These are phyloP conservation scores for Xiphias gladius DNA, from an alignment of 2,113 vertebrate genomes.

Conservation along the genomic window DNA sequence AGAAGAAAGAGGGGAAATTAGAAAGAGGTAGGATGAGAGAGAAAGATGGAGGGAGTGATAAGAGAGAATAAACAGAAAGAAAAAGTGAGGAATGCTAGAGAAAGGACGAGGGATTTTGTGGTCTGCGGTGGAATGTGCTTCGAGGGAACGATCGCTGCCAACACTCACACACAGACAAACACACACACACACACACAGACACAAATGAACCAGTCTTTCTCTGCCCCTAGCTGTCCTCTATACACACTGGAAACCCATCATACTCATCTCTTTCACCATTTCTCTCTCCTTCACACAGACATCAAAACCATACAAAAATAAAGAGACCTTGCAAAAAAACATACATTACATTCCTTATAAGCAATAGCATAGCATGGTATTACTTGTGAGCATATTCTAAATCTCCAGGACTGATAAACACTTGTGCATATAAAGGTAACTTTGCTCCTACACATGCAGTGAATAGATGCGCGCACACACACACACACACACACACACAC, in stretches of 20 bases:
- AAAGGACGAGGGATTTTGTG: constrained; percentile 72
- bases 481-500: constrained; percentile 9
- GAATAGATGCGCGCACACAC: neutral
- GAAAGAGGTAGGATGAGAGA: neutral
- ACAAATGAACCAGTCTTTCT: constrained; percentile 9
- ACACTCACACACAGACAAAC: constrained; percentile 42
- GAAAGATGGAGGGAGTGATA: constrained; percentile 39
- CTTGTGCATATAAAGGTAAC: neutral
- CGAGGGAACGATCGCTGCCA: constrained; percentile 55
- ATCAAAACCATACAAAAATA: constrained; percentile 29
- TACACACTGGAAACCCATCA: constrained; percentile 36
- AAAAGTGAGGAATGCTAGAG: constrained; percentile 41
- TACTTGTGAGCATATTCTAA: neutral
- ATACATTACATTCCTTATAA: neutral
- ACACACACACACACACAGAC: constrained; percentile 36
- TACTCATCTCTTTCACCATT: neutral
- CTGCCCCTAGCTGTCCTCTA: constrained; percentile 18
- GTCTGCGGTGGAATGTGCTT: constrained; percentile 72
- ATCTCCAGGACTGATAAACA: constrained; percentile 3
- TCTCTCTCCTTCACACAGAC: constrained; percentile 16
- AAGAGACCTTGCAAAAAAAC: constrained; percentile 33
- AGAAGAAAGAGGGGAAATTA: neutral
- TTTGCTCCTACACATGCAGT: neutral
- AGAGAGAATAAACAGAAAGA: constrained; percentile 45
- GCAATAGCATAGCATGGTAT: neutral